Evolutionary conservation across 2,888 invertebrate genomes (phyloP), one percentile per base, ranked within the genome.

Genomic region (Laothoe populi): DNA sequence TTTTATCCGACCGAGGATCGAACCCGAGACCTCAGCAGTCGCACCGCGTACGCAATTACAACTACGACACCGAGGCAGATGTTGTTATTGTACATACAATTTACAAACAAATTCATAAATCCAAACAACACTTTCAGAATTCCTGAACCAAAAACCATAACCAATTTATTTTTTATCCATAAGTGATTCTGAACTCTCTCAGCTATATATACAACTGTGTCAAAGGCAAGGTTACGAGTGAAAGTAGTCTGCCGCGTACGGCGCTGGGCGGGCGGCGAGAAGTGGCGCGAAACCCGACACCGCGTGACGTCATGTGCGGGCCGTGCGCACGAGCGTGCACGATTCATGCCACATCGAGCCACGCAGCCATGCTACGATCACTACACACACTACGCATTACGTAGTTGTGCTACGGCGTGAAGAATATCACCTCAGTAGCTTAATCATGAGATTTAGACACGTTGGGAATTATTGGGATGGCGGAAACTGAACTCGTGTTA

Each of bases 281-380:
- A 38, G 38, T 38, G 38, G 38, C 38, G 38, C 8, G 38, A 73
- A 92, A 92, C 79, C 81, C 79, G 89, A 92, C 82, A 89, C 88
- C 83, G 78, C n/a, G 82, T 88, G 88, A 90, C 90, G 92, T 89
- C 86, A 89, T 76, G 58, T 63, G 79, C 84, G 92, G 81, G 91
- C 92, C 92, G 92, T 92, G 92, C 90, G 92, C 92, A 92, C 70
- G 70, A 70, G 72, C 70, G 73, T 82, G 82, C 68, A 67, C 0
- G 58, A 8, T 48, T 16, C 23, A 58, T 58, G 46, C 60, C 53
- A 46, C 46, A 62, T 11, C 35, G 62, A 62, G 40, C 62, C 58
- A 62, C 48, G 38, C 46, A 31, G 8, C 19, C 16, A 35, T 35
- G 19, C 46, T 46, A 49, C 19, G 19, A 16, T n/a, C 2, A 26